Evolutionary conservation across 1,140 invertebrate genomes (phyloP), one percentile per base, ranked within the genome.

Genomic region (Temnothorax nylanderi): DNA sequence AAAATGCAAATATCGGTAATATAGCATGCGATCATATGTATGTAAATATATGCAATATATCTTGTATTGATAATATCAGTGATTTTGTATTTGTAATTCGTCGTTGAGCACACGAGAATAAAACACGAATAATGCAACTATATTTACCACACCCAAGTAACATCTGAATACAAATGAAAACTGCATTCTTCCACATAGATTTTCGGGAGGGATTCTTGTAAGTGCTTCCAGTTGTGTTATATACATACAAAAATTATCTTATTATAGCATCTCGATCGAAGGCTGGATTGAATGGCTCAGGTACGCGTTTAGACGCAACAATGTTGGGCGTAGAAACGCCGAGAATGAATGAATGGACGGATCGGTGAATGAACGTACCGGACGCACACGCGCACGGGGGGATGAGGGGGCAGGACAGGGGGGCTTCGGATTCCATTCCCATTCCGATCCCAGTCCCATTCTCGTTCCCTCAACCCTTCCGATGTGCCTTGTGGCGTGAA

Each of bases 341-440:
- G 34, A 44, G 88, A 60, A 90, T 90, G 76, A 60, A 90, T 90
- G 76, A 86, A 90, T 90, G 89, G 84, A 90, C 85, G 82, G 86
- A 88, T 90, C 88, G 65, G 51, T 90, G 89, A 90, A 91, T 91
- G 89, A 91, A 91, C 87, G 62, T 58, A 85, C 41, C 32, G 37
- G 76, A 81, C 86, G 89, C 82, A 86, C 81, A 72, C 76, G 58
- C 49, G 64, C 18, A 1, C 6, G 6, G 26, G 18, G 3, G 18
- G 21, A 3, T 21, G 10, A 3, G 5, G n/a, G 32, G 16, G 13
- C 51, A 6, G 11, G 47, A 13, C 47, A 3, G 11, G 7, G 7
- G 49, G 44, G 34, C 47, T 77, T 80, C 86, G 71, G 56, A 90
- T 90, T 90, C 89, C 89, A 90, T 90, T 90, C 81, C 69, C 80